Conservation (phyloP, 2,888 invertebrate genomes). For the Agrochola circellaris region DNA sequence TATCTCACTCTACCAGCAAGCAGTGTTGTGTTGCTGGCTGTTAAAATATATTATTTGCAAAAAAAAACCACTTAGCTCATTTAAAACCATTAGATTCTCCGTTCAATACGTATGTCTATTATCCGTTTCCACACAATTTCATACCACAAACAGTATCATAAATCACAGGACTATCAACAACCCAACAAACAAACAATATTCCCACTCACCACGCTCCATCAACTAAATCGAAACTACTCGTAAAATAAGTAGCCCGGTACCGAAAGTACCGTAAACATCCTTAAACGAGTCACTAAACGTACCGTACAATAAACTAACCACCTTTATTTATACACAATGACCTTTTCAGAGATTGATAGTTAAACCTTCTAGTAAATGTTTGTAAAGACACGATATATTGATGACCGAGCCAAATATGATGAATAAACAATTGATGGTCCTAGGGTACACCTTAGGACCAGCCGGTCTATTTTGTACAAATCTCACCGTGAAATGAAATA, state of each 20-base stretch:
- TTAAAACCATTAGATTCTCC: background rate
- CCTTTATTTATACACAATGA: slow-evolving; percentile 26
- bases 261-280: slow-evolving; percentile 43
- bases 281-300: slow-evolving; percentile 34
- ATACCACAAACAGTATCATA: background rate
- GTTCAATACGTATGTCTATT: background rate
- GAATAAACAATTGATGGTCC: background rate
- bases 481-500: too few species aligned
- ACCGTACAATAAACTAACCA: slow-evolving; percentile 32
- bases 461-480: too few species aligned
- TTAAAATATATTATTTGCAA: too few species aligned
- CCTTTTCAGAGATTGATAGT: slow-evolving; percentile 30
- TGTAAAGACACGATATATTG: background rate
- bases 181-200: slow-evolving; percentile 23
- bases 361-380: background rate
- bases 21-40: background rate
- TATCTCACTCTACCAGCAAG: too few species aligned
- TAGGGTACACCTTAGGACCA: too few species aligned
- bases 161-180: slow-evolving; percentile 26
- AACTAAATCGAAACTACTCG: slow-evolving; percentile 29
- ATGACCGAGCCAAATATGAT: background rate
- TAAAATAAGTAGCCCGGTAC: slow-evolving; percentile 52
- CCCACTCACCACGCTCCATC: slow-evolving; percentile 9
- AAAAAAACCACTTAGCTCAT: background rate
- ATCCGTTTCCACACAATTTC: slow-evolving; percentile 1